Evolutionary conservation across 2,888 invertebrate genomes (phyloP).

Genomic region (Tetanocera ferruginea): DNA sequence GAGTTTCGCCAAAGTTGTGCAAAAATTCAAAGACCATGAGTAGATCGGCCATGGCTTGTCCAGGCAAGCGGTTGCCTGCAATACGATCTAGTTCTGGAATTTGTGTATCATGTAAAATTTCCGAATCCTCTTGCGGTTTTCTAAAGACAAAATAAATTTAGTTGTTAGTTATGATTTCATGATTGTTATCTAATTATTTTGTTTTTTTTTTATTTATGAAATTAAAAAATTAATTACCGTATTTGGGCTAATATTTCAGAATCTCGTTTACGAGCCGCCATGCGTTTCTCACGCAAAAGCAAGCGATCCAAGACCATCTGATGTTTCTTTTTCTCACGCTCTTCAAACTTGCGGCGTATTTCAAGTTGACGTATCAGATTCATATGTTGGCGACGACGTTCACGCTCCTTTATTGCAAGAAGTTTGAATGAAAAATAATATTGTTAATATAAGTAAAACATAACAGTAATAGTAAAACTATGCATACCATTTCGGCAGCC

Average conservation of each 20-base stretch:
- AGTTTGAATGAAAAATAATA: background rate
- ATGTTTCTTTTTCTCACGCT: conserved; percentile 79
- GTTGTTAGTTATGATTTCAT: background rate
- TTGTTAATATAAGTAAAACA: no score
- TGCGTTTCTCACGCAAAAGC: conserved; percentile 86
- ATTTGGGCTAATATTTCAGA: conserved; percentile 78
- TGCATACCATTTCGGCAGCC: conserved; percentile 83
- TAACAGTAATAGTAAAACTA: no score
- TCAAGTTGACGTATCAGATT: conserved; percentile 90
- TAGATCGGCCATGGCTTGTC: conserved; percentile 91
- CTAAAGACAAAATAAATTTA: conserved; percentile 66
- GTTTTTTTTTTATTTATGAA: background rate
- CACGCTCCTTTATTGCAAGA: conserved; percentile 78
- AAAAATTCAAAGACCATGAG: conserved; percentile 97
- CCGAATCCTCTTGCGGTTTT: conserved; percentile 93
- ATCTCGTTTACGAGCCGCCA: conserved; percentile 81
- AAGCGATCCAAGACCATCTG: conserved; percentile 84
- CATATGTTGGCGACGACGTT: conserved; percentile 91
- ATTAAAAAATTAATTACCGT: conserved; percentile 64
- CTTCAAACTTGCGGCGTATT: conserved; percentile 87
- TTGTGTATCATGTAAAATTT: conserved; percentile 81
- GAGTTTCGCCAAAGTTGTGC: conserved; percentile 94
- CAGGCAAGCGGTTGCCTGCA: conserved; percentile 83
- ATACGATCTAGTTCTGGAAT: conserved; percentile 83
- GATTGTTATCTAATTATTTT: background rate